Base-by-base conservation (phyloP, 2,797 vertebrate genomes). In the Borostomias antarcticus region DNA sequence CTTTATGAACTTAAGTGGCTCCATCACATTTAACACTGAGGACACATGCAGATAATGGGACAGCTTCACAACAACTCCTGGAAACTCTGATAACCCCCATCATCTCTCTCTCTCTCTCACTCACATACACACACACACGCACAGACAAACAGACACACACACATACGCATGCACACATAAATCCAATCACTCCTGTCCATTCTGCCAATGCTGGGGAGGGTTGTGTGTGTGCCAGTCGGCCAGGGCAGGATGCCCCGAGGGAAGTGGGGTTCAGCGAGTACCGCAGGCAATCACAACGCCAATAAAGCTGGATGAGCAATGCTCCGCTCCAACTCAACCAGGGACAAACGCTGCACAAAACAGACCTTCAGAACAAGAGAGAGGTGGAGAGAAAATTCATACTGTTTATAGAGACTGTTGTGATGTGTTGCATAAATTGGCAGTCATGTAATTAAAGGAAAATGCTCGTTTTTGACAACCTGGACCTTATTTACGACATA, bases 261-360 rank as follows among this genome's bases (percentile, higher is more conserved):
- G 58, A 19, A 45, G 53, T 5, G 3, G 25, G 65, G 59, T 68
- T 76, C 73, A 25, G 65, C 57, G 54, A 58, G 32, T 32, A 66
- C 77, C 64, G 68, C 60, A 75, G 73, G 73, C 57, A 60, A 78
- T 73, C 66, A 54, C 61, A 68, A 64, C 66, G 58, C 52, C 70
- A 79, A 80, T 81, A 79, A 80, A 74, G 73, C 52, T 60, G 80
- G 76, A 75, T 77, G 75, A 82, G 70, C 64, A 68, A 64, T 69
- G 61, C 69, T 73, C 73, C 64, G 68, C 64, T 74, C 58, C 61
- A 72, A 47, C 72, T 30, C 19, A 43, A 9, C 82, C 61, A 45
- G 64, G 77, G 81, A 78, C n/a, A n/a, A n/a, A n/a, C n/a, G n/a
- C n/a, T n/a, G n/a, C n/a, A n/a, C n/a, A n/a, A 29, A n/a, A 50